Percentiles rank a stretch among this genome's conserved stretches.
These are phyloP conservation scores for Himalopsyche phryganea DNA, from an alignment of 1,140 invertebrate species.

Conservation along the genomic window DNA sequence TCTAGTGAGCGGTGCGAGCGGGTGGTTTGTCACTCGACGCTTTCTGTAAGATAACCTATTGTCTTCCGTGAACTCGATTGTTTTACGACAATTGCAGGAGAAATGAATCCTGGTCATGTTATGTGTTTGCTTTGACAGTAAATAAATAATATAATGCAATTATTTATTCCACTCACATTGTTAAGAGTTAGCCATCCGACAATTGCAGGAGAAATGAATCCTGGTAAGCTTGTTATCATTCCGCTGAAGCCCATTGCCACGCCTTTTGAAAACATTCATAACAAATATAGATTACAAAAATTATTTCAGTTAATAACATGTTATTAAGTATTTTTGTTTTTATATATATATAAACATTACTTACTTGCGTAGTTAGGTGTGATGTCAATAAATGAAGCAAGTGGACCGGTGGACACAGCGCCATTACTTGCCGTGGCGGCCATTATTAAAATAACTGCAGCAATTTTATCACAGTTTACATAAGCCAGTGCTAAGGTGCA, in stretches of 20 bases:
- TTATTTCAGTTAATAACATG: too few relatives aligned
- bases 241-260: constrained; percentile 59
- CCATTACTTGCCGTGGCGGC: constrained; percentile 60
- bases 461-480: constrained; percentile 59
- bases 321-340: too few relatives aligned
- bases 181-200: constrained; percentile 59
- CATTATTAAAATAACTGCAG: constrained; percentile 61
- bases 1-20: too few relatives aligned
- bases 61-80: too few relatives aligned
- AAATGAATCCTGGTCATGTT: constrained; percentile 58
- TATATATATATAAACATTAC: too few relatives aligned
- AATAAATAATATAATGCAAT: too few relatives aligned
- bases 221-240: constrained; percentile 50
- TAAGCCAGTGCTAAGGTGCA: constrained; percentile 58
- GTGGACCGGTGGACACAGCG: constrained; percentile 61
- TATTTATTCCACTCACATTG: constrained; percentile 51
- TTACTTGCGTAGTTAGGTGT: constrained; percentile 63
- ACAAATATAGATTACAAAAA: too few relatives aligned
- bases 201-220: constrained; percentile 58
- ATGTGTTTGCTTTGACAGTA: too few relatives aligned
- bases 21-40: too few relatives aligned
- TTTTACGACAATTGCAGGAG: constrained; percentile 59
- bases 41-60: too few relatives aligned
- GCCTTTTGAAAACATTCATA: constrained; percentile 34
- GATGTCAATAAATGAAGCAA: constrained; percentile 63